These are phyloP conservation scores for Oreochromis niloticus DNA, from an alignment of 2,113 vertebrate species.

Conservation along the genomic window DNA sequence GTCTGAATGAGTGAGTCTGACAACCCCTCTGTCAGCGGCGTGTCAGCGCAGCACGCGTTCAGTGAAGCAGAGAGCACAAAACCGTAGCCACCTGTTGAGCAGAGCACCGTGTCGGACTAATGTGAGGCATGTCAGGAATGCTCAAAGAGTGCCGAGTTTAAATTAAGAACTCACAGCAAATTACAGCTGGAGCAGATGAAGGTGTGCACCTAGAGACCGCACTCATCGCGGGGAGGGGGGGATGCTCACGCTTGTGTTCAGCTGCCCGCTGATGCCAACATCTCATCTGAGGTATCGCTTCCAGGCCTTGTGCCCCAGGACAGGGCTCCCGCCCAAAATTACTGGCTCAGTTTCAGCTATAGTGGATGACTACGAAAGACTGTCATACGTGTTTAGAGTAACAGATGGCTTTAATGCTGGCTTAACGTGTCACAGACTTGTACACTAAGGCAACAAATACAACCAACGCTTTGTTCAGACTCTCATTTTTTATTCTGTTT, in stretches of 20 bases:
- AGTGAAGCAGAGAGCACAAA: slow-evolving; percentile 29
- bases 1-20: slow-evolving; percentile 39
- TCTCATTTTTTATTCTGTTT: not conserved
- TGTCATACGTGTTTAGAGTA: slow-evolving; percentile 31
- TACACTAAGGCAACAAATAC: not conserved
- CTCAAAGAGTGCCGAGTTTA: not conserved
- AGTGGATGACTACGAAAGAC: slow-evolving; percentile 51
- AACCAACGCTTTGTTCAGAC: not conserved
- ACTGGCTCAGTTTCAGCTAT: slow-evolving; percentile 36
- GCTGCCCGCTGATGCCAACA: not conserved
- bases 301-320: slow-evolving; percentile 18
- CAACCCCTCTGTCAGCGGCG: slow-evolving; percentile 28
- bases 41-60: not conserved
- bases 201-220: slow-evolving; percentile 22
- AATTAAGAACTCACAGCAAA: slow-evolving; percentile 21
- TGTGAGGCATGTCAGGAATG: not conserved
- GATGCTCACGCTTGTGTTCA: not conserved
- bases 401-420: slow-evolving; percentile 58
- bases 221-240: not conserved
- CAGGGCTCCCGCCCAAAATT: slow-evolving; percentile 10
- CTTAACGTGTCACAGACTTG: slow-evolving; percentile 22
- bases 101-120: slow-evolving; percentile 11
- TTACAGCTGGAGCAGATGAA: slow-evolving; percentile 8
- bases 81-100: slow-evolving; percentile 25
- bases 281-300: slow-evolving; percentile 18